These are phyloP conservation scores for Electrona antarctica DNA, from an alignment of 2,113 vertebrate genomes.

Conservation along the genomic window DNA sequence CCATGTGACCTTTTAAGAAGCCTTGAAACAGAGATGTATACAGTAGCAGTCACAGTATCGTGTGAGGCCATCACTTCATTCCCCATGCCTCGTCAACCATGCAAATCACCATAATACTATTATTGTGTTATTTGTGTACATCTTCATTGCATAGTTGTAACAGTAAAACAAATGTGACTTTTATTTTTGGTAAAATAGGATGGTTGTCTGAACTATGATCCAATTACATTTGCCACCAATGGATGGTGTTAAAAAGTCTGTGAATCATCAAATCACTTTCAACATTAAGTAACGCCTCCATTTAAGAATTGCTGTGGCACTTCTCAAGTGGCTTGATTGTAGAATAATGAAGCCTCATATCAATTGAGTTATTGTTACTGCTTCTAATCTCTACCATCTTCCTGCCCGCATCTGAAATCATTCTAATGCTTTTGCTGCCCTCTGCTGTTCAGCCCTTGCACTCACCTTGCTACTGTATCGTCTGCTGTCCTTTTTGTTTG, in stretches of 20 bases:
- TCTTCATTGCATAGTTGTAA: conserved; percentile 16
- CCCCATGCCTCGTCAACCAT: conserved; percentile 44
- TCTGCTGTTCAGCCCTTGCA: conserved; percentile 70
- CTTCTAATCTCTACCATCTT: conserved; percentile 7
- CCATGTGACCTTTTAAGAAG: conserved; percentile 21
- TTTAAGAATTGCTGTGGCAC: conserved; percentile 45
- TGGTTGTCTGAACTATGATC: conserved; percentile 30
- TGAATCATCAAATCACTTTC: conserved; percentile 26
- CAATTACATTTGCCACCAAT: conserved; percentile 9
- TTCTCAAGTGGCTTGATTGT: conserved; percentile 57
- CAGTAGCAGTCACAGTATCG: conserved; percentile 74
- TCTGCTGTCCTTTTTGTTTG: conserved; percentile 72
- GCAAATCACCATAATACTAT: conserved; percentile 19
- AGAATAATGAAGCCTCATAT: conserved; percentile 53
- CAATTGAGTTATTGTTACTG: conserved; percentile 32
- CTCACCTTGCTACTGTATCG: conserved; percentile 74
- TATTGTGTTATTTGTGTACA: conserved; percentile 19
- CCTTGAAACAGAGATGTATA: conserved; percentile 76
- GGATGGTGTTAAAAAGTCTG: conserved; percentile 3
- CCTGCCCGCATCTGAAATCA: conserved; percentile 49
- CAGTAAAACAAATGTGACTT: conserved; percentile 22
- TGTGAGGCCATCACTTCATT: conserved; percentile 46
- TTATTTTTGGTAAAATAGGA: conserved; percentile 27
- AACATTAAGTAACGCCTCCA: conserved; percentile 25
- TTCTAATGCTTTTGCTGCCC: conserved; percentile 78